phyloP scores from a whole-genome alignment of 2,113 vertebrate species.

The Silurus glanis region DNA sequence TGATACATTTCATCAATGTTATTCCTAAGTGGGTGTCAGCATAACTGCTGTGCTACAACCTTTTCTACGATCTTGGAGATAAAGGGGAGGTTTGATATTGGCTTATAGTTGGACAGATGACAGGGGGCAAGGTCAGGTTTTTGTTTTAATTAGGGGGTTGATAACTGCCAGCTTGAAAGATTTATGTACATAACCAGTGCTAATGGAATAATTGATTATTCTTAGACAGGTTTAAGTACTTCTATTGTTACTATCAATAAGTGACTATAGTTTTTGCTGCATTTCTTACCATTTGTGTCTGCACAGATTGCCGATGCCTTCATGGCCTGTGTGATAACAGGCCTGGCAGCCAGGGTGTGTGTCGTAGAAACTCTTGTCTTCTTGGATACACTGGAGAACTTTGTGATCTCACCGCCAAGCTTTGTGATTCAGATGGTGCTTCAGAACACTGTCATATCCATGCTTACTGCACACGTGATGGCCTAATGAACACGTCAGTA shows the following conservation, averaged over 20 bases:
- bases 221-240: no score
- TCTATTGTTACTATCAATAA: neutral
- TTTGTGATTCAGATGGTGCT: conserved; percentile 71
- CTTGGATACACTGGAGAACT: conserved; percentile 80
- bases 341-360: conserved; percentile 81
- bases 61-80: no score
- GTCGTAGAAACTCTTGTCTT: conserved; percentile 80
- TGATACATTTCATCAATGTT: no score
- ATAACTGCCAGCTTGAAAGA: no score
- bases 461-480: conserved; percentile 73
- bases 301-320: conserved; percentile 84
- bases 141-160: no score
- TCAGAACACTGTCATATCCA: conserved; percentile 81
- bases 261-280: neutral
- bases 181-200: no score
- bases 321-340: conserved; percentile 95
- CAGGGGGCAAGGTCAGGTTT: no score
- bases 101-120: no score
- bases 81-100: no score
- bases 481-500: conserved; percentile 42
- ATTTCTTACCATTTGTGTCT: neutral
- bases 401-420: conserved; percentile 76
- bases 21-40: no score
- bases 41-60: no score
- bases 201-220: no score